Evolutionary conservation across 2,888 invertebrate genomes (phyloP), one percentile per base, ranked within the genome.

Genomic region (Onthophagus sagittarius): DNA sequence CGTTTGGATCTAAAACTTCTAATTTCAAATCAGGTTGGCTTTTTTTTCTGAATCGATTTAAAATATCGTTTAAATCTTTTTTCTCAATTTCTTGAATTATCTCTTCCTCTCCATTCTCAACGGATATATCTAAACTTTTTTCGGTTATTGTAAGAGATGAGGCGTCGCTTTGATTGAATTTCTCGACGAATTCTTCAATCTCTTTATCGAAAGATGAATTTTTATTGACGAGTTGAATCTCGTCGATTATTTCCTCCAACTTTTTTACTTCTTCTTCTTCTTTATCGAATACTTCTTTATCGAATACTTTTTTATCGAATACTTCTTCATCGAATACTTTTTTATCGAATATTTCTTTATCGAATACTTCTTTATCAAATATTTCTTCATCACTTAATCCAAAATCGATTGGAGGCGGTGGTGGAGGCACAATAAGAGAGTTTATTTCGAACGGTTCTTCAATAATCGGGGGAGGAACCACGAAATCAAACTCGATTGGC

Each of bases 11-110:
- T 23, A 23, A 23, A 23, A 3, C 6, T 53, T 53, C 39, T 53
- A 53, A 53, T 53, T 53, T 53, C 6, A 53, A 53, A 53, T 53
- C 39, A 4, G 39, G 39, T 53, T 53, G 39, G 11, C 67, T 67
- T 32, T 67, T 67, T 23, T 67, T 67, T n/a, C 67, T 9, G 31
- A 67, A 67, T 7, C 67, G 23, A 67, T 67, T 67, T 4, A 53
- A 53, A 53, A 7, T 53, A 53, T 53, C 39, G 6, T 53, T 53
- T 53, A 53, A 53, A 53, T 53, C 11, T 53, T 53, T 53, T 23
- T 23, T 23, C 23, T 23, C 23, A 53, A 53, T 53, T 53, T 53
- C 11, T 53, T 53, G 4, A 53, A 53, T 53, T 2, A 9, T 4
- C 5, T 53, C 39, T 9, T 53, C 39, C 6, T 53, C 39, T 53